These are phyloP conservation scores for Blastobasis lacticolella DNA, from an alignment of 2,888 invertebrate genomes.

Conservation along the genomic window DNA sequence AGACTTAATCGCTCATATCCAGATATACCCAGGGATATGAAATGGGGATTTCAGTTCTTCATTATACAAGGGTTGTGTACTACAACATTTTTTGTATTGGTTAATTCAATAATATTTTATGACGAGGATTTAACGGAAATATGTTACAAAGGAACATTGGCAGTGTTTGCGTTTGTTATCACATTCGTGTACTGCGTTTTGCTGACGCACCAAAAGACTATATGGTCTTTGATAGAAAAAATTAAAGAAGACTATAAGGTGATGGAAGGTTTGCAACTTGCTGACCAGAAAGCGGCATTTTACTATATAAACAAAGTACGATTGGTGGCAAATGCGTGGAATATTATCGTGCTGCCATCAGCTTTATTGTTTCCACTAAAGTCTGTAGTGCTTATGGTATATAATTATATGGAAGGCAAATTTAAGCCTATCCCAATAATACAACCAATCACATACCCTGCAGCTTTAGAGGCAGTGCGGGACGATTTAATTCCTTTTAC, in stretches of 20 bases:
- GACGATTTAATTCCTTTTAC: constrained; percentile 19
- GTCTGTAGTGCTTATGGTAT: constrained; percentile 18
- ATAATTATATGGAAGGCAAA: constrained; percentile 18
- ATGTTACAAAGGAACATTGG: constrained; percentile 18
- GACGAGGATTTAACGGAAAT: constrained; percentile 15
- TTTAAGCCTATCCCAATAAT: constrained; percentile 21
- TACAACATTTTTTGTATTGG: neutral
- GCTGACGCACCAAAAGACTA: constrained; percentile 17
- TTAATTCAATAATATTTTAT: constrained; percentile 16
- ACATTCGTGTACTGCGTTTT: constrained; percentile 17
- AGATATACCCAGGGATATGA: constrained; percentile 10
- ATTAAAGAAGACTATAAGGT: constrained; percentile 29
- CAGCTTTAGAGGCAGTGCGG: constrained; percentile 22
- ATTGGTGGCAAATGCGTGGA: constrained; percentile 29
- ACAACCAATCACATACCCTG: constrained; percentile 27
- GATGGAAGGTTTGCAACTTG: constrained; percentile 10
- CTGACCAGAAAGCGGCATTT: constrained; percentile 22
- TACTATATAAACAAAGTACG: constrained; percentile 22
- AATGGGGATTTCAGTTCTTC: constrained; percentile 16
- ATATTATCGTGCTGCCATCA: constrained; percentile 1
- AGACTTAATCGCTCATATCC: constrained; percentile 17
- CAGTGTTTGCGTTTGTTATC: constrained; percentile 8
- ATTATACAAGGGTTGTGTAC: constrained; percentile 9
- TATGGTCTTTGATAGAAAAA: constrained; percentile 21
- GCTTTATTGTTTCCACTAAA: constrained; percentile 17